phyloP scores from a whole-genome alignment of 2,888 invertebrate species.

The Macroteleia sp. region DNA sequence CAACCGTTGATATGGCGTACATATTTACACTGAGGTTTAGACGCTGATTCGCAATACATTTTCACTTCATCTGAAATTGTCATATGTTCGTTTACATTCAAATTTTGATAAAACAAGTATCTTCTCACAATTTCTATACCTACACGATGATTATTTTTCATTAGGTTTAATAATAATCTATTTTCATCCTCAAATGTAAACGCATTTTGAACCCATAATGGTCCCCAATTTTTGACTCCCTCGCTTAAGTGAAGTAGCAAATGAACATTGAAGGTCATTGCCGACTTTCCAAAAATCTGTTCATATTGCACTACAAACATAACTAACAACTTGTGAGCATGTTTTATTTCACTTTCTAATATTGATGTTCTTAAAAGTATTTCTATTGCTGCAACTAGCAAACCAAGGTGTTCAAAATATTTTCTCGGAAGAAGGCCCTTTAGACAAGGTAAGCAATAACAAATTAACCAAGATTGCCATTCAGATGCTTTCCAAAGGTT shows the following conservation, averaged over 20 bases:
- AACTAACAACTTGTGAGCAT: not conserved
- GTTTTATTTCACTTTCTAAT: not conserved
- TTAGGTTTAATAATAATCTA: slow-evolving; percentile 25
- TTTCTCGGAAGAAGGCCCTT: not conserved
- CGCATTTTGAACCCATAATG: slow-evolving; percentile 25
- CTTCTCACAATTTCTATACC: too few species aligned
- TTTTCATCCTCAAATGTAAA: slow-evolving; percentile 44
- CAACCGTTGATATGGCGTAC: too few species aligned
- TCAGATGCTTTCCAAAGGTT: slow-evolving; percentile 26
- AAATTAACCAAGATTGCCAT: slow-evolving; percentile 17
- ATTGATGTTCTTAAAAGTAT: slow-evolving; percentile 4
- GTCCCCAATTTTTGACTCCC: slow-evolving; percentile 20
- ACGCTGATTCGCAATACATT: too few species aligned
- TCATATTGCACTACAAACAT: slow-evolving; percentile 12
- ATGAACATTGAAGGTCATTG: slow-evolving; percentile 16
- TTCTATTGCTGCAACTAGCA: not conserved
- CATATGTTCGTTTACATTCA: too few species aligned
- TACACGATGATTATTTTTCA: too few species aligned
- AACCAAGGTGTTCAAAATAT: slow-evolving; percentile 1
- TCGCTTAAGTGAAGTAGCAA: slow-evolving; percentile 14
- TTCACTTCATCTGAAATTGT: too few species aligned
- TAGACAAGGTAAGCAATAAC: not conserved
- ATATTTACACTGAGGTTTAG: too few species aligned
- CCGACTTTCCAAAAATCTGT: not conserved
- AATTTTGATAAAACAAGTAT: too few species aligned